phyloP scores from a whole-genome alignment of 2,113 vertebrate genomes.

The Cinclus cinclus region DNA sequence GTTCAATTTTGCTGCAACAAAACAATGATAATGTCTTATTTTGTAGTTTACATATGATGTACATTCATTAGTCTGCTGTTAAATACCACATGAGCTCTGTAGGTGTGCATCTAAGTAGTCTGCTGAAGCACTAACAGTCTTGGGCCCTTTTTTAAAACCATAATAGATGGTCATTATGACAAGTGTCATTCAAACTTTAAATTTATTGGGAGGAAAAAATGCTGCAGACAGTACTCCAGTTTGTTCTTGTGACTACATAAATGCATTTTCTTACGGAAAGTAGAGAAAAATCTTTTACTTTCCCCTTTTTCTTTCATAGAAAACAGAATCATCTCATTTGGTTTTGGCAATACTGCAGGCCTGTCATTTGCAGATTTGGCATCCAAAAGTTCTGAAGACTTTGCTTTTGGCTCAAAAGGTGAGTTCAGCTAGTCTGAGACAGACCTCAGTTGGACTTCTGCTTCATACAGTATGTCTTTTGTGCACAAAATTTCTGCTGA shows the following conservation, averaged over 20 bases:
- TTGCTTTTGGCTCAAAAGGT: slow-evolving; percentile 90
- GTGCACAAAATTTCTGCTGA: not conserved
- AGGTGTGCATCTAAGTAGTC: not conserved
- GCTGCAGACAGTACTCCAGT: not conserved
- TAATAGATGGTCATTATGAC: not conserved
- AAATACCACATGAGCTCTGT: not conserved
- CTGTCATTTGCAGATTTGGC: slow-evolving; percentile 92
- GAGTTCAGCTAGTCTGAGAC: not conserved
- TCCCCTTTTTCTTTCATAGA: slow-evolving; percentile 40
- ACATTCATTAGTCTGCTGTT: not conserved
- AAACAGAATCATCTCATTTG: slow-evolving; percentile 70
- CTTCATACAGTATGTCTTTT: not conserved
- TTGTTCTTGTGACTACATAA: not conserved
- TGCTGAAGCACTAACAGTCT: not conserved
- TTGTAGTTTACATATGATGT: not conserved
- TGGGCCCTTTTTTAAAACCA: not conserved
- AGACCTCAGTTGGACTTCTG: not conserved
- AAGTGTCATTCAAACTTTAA: not conserved
- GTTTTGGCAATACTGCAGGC: slow-evolving; percentile 68
- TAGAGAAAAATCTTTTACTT: not conserved
- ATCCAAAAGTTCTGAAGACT: slow-evolving; percentile 80
- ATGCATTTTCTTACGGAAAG: not conserved
- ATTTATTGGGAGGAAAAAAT: not conserved
- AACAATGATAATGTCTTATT: not conserved
- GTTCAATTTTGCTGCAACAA: not conserved